These are phyloP conservation scores for Tamias sibiricus DNA, from an alignment of 2,113 vertebrate genomes.

Conservation along the genomic window DNA sequence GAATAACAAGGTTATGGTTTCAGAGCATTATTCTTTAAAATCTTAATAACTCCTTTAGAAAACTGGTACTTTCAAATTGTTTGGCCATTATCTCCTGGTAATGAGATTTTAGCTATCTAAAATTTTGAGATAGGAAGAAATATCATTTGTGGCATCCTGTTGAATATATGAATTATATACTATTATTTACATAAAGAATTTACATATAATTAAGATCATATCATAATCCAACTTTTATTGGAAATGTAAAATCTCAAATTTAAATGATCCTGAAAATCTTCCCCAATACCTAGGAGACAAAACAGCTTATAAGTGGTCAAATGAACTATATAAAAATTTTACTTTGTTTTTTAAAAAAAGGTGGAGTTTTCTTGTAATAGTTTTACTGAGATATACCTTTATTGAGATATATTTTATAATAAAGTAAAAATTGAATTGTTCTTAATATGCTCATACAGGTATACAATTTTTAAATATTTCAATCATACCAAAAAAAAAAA, in stretches of 20 bases:
- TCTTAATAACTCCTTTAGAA: not conserved
- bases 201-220: not conserved
- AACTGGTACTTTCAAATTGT: not conserved
- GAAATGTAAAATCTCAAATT: not conserved
- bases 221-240: not conserved
- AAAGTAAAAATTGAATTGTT: not conserved
- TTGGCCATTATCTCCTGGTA: not conserved
- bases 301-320: not conserved
- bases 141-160: not conserved
- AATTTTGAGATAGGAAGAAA: not conserved
- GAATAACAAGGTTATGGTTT: not conserved
- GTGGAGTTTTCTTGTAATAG: not conserved
- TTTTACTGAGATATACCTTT: not conserved
- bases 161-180: not conserved
- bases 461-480: not conserved
- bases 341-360: not conserved
- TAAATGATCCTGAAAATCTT: not conserved
- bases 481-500: not conserved
- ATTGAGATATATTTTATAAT: not conserved
- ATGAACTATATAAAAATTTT: not conserved
- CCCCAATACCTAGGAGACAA: not conserved
- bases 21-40: not conserved
- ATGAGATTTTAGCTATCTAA: not conserved
- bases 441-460: not conserved
- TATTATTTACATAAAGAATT: not conserved